These are phyloP conservation scores for Scaptomyza parva DNA, from an alignment of 2,888 invertebrate genomes.

Conservation along the genomic window DNA sequence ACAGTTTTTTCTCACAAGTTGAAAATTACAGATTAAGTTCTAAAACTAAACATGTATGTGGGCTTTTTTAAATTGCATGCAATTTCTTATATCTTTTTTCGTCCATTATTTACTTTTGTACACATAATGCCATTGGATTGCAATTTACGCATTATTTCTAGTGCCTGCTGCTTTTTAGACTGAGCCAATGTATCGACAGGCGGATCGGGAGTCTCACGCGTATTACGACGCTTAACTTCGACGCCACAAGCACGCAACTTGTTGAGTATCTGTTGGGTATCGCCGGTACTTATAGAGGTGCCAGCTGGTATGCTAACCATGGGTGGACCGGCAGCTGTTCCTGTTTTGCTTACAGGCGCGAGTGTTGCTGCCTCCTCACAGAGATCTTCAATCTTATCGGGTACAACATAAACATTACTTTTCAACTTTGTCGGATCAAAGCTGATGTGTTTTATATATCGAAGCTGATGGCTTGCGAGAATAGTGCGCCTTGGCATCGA, in stretches of 20 bases:
- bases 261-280: constrained; percentile 73
- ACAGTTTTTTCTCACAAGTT: not conserved
- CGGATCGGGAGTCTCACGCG: constrained; percentile 19
- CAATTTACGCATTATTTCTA: constrained; percentile 75
- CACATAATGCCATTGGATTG: constrained; percentile 80
- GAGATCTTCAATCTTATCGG: constrained; percentile 31
- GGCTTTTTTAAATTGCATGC: not conserved
- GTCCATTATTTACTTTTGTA: constrained; percentile 56
- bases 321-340: constrained; percentile 2
- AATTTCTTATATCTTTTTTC: constrained; percentile 11
- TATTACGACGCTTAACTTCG: constrained; percentile 70
- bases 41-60: not conserved
- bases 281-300: constrained; percentile 20
- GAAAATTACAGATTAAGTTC: not conserved
- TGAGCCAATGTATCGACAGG: not conserved
- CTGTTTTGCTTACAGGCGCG: not conserved
- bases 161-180: constrained; percentile 45
- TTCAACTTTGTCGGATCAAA: constrained; percentile 18
- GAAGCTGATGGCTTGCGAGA: constrained; percentile 45
- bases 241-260: constrained; percentile 79
- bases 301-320: constrained; percentile 31
- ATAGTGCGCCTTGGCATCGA: constrained; percentile 42
- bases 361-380: constrained; percentile 11
- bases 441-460: constrained; percentile 7
- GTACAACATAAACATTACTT: constrained; percentile 22